These are phyloP conservation scores for Aurelia coerulea DNA, from an alignment of 30 jellyfish, hydroid and myxozoan genomes.

Conservation along the genomic window DNA sequence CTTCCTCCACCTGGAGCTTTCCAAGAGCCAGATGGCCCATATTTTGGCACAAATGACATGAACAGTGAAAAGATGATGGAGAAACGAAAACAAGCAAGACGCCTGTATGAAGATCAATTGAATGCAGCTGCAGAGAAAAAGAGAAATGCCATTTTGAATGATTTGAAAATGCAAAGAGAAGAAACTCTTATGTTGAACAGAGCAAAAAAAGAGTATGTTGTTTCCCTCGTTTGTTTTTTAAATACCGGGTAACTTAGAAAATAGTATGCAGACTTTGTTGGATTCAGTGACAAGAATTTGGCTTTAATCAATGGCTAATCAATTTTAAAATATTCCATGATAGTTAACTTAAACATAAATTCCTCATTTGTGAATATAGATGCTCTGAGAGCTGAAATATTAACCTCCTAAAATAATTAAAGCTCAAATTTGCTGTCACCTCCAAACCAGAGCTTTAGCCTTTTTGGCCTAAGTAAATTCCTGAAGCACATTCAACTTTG, in stretches of 20 bases:
- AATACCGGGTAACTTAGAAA: not conserved
- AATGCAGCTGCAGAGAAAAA: slow-evolving; percentile 82
- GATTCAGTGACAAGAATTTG: too few species aligned
- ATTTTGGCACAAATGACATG: slow-evolving; percentile 80
- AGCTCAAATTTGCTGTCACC: too few species aligned
- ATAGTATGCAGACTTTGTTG: too few species aligned
- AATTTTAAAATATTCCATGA: too few species aligned
- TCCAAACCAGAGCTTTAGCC: too few species aligned
- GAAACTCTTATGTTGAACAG: slow-evolving; percentile 78
- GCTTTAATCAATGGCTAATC: too few species aligned
- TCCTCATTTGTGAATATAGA: too few species aligned
- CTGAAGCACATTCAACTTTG: too few species aligned
- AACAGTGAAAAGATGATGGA: slow-evolving; percentile 67
- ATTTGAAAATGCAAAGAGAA: slow-evolving; percentile 64
- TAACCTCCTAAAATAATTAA: too few species aligned
- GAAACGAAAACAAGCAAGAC: slow-evolving; percentile 66
- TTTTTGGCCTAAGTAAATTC: too few species aligned
- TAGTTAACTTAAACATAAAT: too few species aligned
- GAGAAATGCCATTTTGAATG: slow-evolving; percentile 60
- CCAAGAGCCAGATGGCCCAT: slow-evolving; percentile 84
- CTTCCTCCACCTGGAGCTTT: slow-evolving; percentile 78
- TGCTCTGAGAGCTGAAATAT: too few species aligned
- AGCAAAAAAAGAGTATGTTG: slow-evolving; percentile 85
- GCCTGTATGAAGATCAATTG: slow-evolving; percentile 82
- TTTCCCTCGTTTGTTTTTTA: not conserved